A percentile compares a stretch with the other conserved stretches of the same genome.
Evolutionary conservation across 2,113 vertebrate species (phyloP).

Genomic region (Eulemur macaco): DNA sequence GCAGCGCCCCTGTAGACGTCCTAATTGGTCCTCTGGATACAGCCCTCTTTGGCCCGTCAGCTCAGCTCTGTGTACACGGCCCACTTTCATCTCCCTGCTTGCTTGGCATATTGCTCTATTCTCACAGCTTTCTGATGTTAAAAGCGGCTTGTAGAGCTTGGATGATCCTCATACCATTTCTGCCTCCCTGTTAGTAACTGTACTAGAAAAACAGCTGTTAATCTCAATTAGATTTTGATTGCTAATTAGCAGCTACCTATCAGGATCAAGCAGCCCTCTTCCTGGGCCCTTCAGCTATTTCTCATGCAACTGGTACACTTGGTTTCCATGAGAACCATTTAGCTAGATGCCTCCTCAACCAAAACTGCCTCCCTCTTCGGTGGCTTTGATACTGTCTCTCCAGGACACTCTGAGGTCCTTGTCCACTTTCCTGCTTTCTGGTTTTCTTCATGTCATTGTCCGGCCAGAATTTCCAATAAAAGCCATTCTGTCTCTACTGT

Average conservation of each 20-base stretch:
- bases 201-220: slow-evolving; percentile 81
- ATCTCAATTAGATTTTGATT: slow-evolving; percentile 84
- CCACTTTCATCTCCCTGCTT: slow-evolving; percentile 67
- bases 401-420: not conserved
- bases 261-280: slow-evolving; percentile 75
- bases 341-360: slow-evolving; percentile 53
- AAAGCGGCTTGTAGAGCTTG: slow-evolving; percentile 61
- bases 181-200: slow-evolving; percentile 66
- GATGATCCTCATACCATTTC: slow-evolving; percentile 69
- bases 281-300: slow-evolving; percentile 75
- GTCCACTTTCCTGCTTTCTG: not conserved
- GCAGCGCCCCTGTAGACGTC: slow-evolving; percentile 28
- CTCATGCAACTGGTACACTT: slow-evolving; percentile 74
- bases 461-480: not conserved
- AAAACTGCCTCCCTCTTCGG: slow-evolving; percentile 42
- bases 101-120: not conserved
- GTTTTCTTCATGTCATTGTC: slow-evolving; percentile 24
- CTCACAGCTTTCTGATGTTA: slow-evolving; percentile 42
- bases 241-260: slow-evolving; percentile 83
- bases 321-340: slow-evolving; percentile 84
- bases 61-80: slow-evolving; percentile 43
- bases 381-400: slow-evolving; percentile 16
- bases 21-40: slow-evolving; percentile 61
- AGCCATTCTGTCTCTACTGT: not conserved
- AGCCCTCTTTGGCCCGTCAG: slow-evolving; percentile 57